Evolutionary conservation across 2,113 vertebrate genomes (phyloP).

Genomic region (Mus musculus): GRCm39 chr19:15134501-15135000

Average conservation of each 20-base stretch:
- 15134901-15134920: background rate
- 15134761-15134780: background rate
- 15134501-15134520: conserved; percentile 46
- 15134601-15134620: conserved; percentile 58
- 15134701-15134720: background rate
- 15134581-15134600: conserved; percentile 19
- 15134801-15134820: background rate
- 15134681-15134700: background rate
- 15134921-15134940: background rate
- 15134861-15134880: conserved; percentile 10
- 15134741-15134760: background rate
- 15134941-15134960: background rate
- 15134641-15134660: conserved; percentile 22
- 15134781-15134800: background rate
- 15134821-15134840: conserved; percentile 1
- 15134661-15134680: conserved; percentile 15
- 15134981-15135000: background rate
- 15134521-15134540: conserved; percentile 59
- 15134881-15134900: background rate
- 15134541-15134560: conserved; percentile 43
- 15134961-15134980: background rate
- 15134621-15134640: conserved; percentile 55
- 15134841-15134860: background rate
- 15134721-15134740: background rate
- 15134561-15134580: conserved; percentile 52